phyloP scores from a whole-genome alignment of 30 jellyfish, hydroid and myxozoan genomes.

The Chironex yamaguchii region DNA sequence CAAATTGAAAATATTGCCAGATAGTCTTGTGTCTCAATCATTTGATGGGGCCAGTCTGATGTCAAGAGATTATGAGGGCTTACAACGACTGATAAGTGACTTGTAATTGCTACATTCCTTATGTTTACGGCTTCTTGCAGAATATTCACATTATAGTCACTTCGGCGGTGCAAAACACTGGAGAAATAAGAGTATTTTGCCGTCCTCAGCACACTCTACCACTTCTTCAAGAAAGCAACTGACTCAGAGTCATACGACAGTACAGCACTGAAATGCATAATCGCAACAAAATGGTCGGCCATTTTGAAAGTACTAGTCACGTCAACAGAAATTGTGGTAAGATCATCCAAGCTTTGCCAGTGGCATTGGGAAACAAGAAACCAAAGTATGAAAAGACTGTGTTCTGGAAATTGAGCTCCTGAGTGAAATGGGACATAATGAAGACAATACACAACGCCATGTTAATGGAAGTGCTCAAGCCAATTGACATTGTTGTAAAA shows the following conservation, averaged over 20 bases:
- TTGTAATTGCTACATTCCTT: neutral
- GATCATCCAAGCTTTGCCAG: neutral
- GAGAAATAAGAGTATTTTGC: slow-evolving; percentile 11
- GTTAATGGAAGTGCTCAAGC: slow-evolving; percentile 29
- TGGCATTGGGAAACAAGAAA: neutral
- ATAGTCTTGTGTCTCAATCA: neutral
- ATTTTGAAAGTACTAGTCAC: slow-evolving; percentile 16
- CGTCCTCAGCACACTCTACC: neutral
- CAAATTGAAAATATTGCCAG: neutral
- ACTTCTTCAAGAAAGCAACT: neutral
- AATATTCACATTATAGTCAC: neutral
- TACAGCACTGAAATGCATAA: slow-evolving; percentile 2
- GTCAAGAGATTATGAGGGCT: neutral
- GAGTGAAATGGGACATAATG: slow-evolving; percentile 2
- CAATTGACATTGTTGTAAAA: slow-evolving; percentile 23
- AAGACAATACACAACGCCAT: slow-evolving; percentile 8
- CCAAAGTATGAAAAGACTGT: neutral
- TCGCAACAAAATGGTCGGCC: slow-evolving; percentile 5
- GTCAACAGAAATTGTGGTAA: neutral
- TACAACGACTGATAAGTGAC: neutral
- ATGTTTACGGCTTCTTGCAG: neutral
- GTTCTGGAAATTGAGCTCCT: slow-evolving; percentile 23
- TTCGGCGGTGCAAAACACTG: neutral
- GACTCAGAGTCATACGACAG: slow-evolving; percentile 17
- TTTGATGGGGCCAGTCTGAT: neutral